Percentiles rank a stretch among this genome's conserved stretches.
Conservation (phyloP, 2,888 invertebrate genomes). For the Microplitis manilae region DNA sequence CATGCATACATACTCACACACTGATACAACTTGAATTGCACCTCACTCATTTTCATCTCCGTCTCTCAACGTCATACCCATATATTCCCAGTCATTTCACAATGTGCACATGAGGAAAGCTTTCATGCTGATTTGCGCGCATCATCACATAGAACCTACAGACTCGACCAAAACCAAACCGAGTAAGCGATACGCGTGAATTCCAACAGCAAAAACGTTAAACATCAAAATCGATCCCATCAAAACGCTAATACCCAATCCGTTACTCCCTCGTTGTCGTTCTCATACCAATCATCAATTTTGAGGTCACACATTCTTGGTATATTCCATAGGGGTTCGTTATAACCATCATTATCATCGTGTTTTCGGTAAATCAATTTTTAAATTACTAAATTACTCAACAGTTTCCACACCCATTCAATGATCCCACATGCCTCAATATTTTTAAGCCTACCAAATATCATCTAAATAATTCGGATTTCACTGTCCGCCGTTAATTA, state of each 20-base stretch:
- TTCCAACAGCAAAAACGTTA: slow-evolving; percentile 17
- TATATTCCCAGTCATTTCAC: background rate
- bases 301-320: slow-evolving; percentile 37
- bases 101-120: background rate
- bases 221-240: background rate
- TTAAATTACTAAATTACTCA: background rate
- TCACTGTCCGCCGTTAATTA: background rate
- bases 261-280: slow-evolving; percentile 23
- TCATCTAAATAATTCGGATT: background rate
- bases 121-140: background rate
- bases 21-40: background rate
- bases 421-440: background rate
- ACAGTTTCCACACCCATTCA: background rate
- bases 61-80: background rate
- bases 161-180: slow-evolving; percentile 7
- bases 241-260: background rate
- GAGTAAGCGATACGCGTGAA: slow-evolving; percentile 20
- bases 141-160: background rate
- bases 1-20: background rate
- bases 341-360: slow-evolving; percentile 2
- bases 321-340: background rate
- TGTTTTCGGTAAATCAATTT: background rate
- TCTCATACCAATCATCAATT: slow-evolving; percentile 40
- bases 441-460: background rate
- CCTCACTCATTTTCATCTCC: background rate